phyloP scores from a whole-genome alignment of 2,888 invertebrate genomes.

The Drosophila sordidula region DNA sequence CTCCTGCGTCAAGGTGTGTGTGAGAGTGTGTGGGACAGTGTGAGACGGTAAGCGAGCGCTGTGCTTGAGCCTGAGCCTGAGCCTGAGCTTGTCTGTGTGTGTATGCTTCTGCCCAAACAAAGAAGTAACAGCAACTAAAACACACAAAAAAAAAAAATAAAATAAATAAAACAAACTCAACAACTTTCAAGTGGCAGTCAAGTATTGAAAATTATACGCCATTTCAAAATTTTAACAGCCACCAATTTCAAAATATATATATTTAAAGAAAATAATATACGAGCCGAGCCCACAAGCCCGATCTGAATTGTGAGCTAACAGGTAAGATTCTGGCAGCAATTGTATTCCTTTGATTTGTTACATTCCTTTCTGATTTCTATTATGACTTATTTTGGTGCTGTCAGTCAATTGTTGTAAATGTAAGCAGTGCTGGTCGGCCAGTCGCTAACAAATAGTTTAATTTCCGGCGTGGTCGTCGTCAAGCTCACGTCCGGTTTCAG shows the following conservation, averaged over 20 bases:
- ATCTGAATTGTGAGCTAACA: background rate
- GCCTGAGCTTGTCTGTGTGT: conserved; percentile 12
- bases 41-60: conserved; percentile 24
- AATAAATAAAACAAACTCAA: conserved; percentile 18
- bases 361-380: background rate
- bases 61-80: background rate
- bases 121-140: conserved; percentile 28
- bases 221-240: conserved; percentile 37
- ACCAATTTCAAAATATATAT: conserved; percentile 12
- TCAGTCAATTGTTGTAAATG: conserved; percentile 27
- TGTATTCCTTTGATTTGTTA: background rate
- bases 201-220: conserved; percentile 47
- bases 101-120: conserved; percentile 42
- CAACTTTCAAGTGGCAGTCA: conserved; percentile 50
- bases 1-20: conserved; percentile 57
- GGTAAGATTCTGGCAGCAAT: conserved; percentile 18
- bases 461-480: conserved; percentile 71
- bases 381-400: conserved; percentile 40
- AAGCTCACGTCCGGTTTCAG: conserved; percentile 75
- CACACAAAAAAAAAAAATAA: conserved; percentile 10
- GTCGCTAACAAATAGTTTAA: conserved; percentile 74
- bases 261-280: background rate
- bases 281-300: background rate
- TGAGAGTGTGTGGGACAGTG: conserved; percentile 17
- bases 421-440: background rate